These are phyloP conservation scores for Diarsia rubi DNA, from an alignment of 2,888 invertebrate genomes.

Conservation along the genomic window DNA sequence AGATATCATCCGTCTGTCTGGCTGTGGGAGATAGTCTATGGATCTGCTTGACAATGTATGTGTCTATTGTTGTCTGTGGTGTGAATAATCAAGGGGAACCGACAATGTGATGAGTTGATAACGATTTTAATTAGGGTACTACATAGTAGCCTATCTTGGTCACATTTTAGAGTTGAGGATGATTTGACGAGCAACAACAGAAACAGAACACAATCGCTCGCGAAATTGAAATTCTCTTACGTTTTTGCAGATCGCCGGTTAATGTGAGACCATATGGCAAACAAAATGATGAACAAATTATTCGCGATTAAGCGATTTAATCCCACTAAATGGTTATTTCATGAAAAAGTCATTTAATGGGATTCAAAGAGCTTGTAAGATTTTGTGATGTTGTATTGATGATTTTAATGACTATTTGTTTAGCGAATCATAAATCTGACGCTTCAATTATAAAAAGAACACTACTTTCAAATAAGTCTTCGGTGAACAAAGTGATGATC, in stretches of 20 bases:
- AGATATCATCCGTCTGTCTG: conserved; percentile 73
- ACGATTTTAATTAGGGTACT: conserved; percentile 19
- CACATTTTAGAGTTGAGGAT: not conserved
- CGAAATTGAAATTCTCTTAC: not conserved
- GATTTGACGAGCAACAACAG: too few species aligned
- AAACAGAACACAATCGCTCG: not conserved
- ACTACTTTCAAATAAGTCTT: not conserved
- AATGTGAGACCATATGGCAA: too few species aligned
- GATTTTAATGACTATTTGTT: too few species aligned
- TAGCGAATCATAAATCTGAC: too few species aligned
- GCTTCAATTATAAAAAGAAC: not conserved
- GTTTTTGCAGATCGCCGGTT: not conserved
- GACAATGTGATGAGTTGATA: conserved; percentile 50
- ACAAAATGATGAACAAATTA: too few species aligned
- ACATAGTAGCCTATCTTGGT: not conserved
- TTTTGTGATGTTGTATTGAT: too few species aligned
- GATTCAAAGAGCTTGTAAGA: too few species aligned
- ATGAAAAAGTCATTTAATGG: too few species aligned
- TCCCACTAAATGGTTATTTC: too few species aligned
- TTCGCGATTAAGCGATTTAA: too few species aligned
- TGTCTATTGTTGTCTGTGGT: conserved; percentile 28
- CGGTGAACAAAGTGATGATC: not conserved
- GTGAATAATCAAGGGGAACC: conserved; percentile 35
- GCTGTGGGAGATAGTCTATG: conserved; percentile 59
- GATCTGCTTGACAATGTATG: conserved; percentile 43